A percentile compares a stretch with the other conserved stretches of the same genome.
Conservation (phyloP, 2,888 invertebrate species). For the Ectemnius continuus region DNA sequence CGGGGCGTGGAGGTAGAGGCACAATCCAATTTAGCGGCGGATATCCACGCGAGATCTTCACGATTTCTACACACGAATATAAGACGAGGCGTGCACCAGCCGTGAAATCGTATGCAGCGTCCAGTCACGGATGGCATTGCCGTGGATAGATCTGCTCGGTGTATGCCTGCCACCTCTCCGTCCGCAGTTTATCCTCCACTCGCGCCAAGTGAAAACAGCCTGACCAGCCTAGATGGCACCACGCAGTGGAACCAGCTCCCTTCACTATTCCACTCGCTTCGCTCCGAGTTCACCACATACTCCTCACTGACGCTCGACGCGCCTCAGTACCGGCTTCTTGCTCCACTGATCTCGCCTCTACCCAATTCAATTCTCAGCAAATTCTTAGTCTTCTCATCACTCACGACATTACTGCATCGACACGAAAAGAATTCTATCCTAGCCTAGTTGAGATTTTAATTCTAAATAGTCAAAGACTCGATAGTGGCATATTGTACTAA, state of each 20-base stretch:
- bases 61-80: constrained; percentile 78
- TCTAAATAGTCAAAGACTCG: too few relatives aligned
- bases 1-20: constrained; percentile 35
- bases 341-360: too few relatives aligned
- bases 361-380: too few relatives aligned
- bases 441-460: too few relatives aligned
- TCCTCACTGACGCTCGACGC: constrained; percentile 14
- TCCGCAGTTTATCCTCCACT: constrained; percentile 3
- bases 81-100: constrained; percentile 71
- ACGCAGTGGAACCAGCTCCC: constrained; percentile 61
- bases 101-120: constrained; percentile 78
- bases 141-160: constrained; percentile 37
- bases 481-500: too few relatives aligned
- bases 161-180: constrained; percentile 44
- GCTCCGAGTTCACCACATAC: too few relatives aligned
- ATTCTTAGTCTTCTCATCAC: too few relatives aligned
- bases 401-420: too few relatives aligned
- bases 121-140: constrained; percentile 77
- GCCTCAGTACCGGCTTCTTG: too few relatives aligned
- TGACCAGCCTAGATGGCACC: constrained; percentile 69
- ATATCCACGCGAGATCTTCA: constrained; percentile 78
- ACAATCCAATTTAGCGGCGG: constrained; percentile 77
- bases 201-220: constrained; percentile 51
- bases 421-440: too few relatives aligned
- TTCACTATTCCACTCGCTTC: constrained; percentile 12